These are phyloP conservation scores for Gandaritis pyraliata DNA, from an alignment of 2,888 invertebrate genomes.

Conservation along the genomic window DNA sequence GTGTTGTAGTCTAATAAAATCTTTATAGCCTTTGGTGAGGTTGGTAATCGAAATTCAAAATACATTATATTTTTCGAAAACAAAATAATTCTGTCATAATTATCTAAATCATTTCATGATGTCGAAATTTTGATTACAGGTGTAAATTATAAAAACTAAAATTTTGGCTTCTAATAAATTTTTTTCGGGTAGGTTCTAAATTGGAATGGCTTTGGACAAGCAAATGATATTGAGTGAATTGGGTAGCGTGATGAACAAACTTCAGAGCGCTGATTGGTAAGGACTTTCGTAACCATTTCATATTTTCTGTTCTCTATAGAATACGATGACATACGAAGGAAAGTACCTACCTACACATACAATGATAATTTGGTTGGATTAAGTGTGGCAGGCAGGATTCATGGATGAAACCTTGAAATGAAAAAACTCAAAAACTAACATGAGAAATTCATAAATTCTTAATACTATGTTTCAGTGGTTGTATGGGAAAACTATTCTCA, in stretches of 20 bases:
- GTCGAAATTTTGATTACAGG: slow-evolving; percentile 47
- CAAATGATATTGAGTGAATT: slow-evolving; percentile 75
- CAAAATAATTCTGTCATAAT: slow-evolving; percentile 21
- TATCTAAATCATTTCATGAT: slow-evolving; percentile 30
- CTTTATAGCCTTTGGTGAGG: no score
- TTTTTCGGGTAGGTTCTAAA: slow-evolving; percentile 36
- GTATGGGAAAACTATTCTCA: slow-evolving; percentile 75
- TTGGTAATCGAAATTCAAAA: slow-evolving; percentile 22
- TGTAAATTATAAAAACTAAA: slow-evolving; percentile 27
- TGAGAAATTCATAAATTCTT: no score
- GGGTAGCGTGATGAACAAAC: slow-evolving; percentile 76
- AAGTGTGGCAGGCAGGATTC: no score
- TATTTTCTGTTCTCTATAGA: background rate
- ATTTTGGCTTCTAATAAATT: slow-evolving; percentile 38
- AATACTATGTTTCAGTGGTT: slow-evolving; percentile 65
- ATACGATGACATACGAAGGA: no score
- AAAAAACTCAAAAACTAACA: background rate
- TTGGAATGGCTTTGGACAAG: slow-evolving; percentile 69
- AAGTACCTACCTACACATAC: no score
- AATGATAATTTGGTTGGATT: no score
- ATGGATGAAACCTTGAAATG: no score
- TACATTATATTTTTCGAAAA: slow-evolving; percentile 11
- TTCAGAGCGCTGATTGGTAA: slow-evolving; percentile 78
- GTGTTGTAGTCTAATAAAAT: no score
- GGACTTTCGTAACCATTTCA: slow-evolving; percentile 31